Evolutionary conservation across 2,888 invertebrate species (phyloP).

Genomic region (Timema cristinae): DNA sequence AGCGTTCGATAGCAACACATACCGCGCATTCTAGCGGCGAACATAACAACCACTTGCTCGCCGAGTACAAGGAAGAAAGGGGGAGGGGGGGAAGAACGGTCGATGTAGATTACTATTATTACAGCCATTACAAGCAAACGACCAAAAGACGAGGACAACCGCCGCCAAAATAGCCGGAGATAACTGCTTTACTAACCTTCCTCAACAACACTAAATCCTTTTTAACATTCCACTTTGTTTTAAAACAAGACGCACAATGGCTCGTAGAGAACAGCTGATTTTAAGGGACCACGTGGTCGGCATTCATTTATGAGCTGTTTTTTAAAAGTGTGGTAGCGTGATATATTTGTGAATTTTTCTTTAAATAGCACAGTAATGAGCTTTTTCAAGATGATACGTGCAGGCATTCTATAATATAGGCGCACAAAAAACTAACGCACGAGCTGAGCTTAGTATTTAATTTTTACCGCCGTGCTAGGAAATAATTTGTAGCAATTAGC

Average conservation of each 20-base stretch:
- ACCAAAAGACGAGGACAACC: slow-evolving; percentile 24
- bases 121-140: slow-evolving; percentile 25
- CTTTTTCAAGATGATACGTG: too few relatives aligned
- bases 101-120: slow-evolving; percentile 29
- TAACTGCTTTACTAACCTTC: slow-evolving; percentile 18
- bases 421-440: too few relatives aligned
- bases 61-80: background rate
- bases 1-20: background rate
- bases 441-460: too few relatives aligned
- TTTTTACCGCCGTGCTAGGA: too few relatives aligned
- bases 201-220: slow-evolving; percentile 11
- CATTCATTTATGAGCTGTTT: too few relatives aligned
- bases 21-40: slow-evolving; percentile 13
- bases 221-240: background rate
- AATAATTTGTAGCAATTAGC: too few relatives aligned
- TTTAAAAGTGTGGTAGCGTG: too few relatives aligned
- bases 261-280: too few relatives aligned
- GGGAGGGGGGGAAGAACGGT: background rate
- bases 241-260: background rate
- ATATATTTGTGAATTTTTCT: too few relatives aligned
- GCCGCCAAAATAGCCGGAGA: slow-evolving; percentile 10
- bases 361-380: too few relatives aligned
- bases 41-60: background rate
- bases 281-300: too few relatives aligned
- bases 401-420: too few relatives aligned